Base-by-base conservation (phyloP, 2,888 invertebrate species). In the Archaeoteleia sp. region DNA sequence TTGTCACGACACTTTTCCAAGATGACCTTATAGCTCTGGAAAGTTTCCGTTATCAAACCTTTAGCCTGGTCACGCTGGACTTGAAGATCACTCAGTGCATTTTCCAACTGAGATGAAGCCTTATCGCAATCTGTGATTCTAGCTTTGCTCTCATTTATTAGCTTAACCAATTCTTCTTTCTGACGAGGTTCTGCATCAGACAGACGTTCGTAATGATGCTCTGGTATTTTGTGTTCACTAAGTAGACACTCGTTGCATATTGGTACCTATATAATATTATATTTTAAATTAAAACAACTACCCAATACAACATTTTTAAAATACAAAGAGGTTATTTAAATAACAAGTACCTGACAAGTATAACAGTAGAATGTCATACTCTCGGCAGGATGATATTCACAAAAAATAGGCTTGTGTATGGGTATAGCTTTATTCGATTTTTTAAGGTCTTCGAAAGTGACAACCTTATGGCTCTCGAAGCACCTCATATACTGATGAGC, bases 401-500 rank as follows among this genome's bases (percentile, higher is more conserved):
- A 97, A 82, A 92, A 93, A 62, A 97, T 90, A 29, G 96, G 95
- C 85, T 95, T 95, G 81, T 96, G 96, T 73, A 96, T 92, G 48
- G 94, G 92, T 71, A 94, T 88, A 77, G 92, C 92, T 81, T 93
- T 91, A 77, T 92, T 92, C 71, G 92, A 92, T 76, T 90, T 89
- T 78, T 92, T 91, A 82, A 96, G 88, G 74, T 95, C 95, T 78
- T 96, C 96, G 81, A 97, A 92, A 34, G 93, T 92, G 48, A 96
- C 91, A 29, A 96, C 96, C 85, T 93, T 90, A 85, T 98, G 97
- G 79, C 95, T 95, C 86, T 97, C 97, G 84, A 98, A 98, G 87
- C 97, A 96, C 74, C 96, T 90, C 97, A 97, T 97, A 82, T 94
- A 96, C 85, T 95, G 94, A 86, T 98, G 97, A 60, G 97, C 97